Evolutionary conservation across 2,113 vertebrate species (phyloP).

Genomic region (Istiophorus platypterus): DNA sequence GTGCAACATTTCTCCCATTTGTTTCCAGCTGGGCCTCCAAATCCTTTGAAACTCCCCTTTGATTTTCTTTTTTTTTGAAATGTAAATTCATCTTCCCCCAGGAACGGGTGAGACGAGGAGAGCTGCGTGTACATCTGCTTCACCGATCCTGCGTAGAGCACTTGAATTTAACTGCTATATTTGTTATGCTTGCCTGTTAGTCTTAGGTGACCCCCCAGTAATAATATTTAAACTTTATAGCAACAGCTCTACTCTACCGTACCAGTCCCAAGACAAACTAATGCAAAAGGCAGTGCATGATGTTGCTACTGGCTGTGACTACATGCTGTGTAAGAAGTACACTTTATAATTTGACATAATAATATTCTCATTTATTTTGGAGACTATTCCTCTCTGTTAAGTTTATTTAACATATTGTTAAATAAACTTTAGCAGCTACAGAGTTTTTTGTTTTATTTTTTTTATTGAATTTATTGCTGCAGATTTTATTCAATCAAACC

Average conservation of each 20-base stretch:
- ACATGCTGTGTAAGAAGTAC: not conserved
- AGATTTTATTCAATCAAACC: slow-evolving; percentile 40
- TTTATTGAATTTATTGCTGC: slow-evolving; percentile 30
- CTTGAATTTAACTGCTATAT: slow-evolving; percentile 63
- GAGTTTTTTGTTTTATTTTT: too few species aligned
- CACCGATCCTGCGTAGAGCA: slow-evolving; percentile 36
- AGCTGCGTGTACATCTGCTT: slow-evolving; percentile 1
- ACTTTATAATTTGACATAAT: slow-evolving; percentile 30
- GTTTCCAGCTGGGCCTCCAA: slow-evolving; percentile 6
- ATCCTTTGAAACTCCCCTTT: not conserved
- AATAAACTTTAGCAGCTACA: not conserved
- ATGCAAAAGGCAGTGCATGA: slow-evolving; percentile 28
- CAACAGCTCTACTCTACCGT: slow-evolving; percentile 45
- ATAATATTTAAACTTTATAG: slow-evolving; percentile 73
- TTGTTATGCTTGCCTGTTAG: slow-evolving; percentile 67
- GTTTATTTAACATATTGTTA: slow-evolving; percentile 4
- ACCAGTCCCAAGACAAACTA: slow-evolving; percentile 47
- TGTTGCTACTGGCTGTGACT: slow-evolving; percentile 46
- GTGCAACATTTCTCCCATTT: slow-evolving; percentile 3
- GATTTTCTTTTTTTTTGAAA: slow-evolving; percentile 33
- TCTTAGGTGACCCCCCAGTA: slow-evolving; percentile 58
- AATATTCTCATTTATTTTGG: not conserved
- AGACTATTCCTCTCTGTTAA: not conserved
- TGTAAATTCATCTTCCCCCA: slow-evolving; percentile 51
- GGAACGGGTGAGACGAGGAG: slow-evolving; percentile 36